Conservation (phyloP, 64 coral and sea anemone genomes). For the Anthopleura sola region DNA sequence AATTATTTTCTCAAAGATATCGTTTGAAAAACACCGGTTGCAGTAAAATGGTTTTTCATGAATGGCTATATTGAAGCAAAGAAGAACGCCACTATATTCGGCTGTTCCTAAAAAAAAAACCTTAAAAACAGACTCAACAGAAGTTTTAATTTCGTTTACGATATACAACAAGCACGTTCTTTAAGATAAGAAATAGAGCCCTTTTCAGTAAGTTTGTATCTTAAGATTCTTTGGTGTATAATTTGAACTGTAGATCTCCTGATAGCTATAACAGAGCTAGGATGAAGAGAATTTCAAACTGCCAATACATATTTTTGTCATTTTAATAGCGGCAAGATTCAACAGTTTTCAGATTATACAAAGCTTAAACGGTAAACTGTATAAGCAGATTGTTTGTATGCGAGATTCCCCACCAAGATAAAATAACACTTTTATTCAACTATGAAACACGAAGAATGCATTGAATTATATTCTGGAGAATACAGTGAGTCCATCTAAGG, state of each 20-base stretch:
- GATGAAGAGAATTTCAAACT: not conserved
- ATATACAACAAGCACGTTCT: not conserved
- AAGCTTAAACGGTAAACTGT: not conserved
- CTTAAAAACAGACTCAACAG: not conserved
- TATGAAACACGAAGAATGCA: too few relatives aligned
- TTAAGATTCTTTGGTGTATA: not conserved
- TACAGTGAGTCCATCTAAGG: too few relatives aligned
- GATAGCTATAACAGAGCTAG: not conserved
- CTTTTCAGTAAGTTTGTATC: not conserved
- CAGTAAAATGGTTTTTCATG: not conserved
- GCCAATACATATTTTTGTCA: not conserved
- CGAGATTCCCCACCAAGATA: not conserved
- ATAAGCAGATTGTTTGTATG: slow-evolving; percentile 6
- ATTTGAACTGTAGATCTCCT: not conserved
- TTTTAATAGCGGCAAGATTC: not conserved
- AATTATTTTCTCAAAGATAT: slow-evolving; percentile 2
- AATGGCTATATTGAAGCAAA: too few relatives aligned
- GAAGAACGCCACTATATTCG: too few relatives aligned
- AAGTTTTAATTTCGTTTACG: not conserved
- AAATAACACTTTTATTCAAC: not conserved
- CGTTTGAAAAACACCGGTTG: not conserved
- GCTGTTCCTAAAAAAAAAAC: not conserved
- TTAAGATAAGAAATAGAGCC: not conserved
- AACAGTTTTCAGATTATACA: not conserved
- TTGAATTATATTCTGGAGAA: too few relatives aligned